Percentiles rank a stretch among this genome's conserved stretches.
These are phyloP conservation scores for Cylindroiulus punctatus DNA, from an alignment of 2,888 invertebrate genomes.

Conservation along the genomic window DNA sequence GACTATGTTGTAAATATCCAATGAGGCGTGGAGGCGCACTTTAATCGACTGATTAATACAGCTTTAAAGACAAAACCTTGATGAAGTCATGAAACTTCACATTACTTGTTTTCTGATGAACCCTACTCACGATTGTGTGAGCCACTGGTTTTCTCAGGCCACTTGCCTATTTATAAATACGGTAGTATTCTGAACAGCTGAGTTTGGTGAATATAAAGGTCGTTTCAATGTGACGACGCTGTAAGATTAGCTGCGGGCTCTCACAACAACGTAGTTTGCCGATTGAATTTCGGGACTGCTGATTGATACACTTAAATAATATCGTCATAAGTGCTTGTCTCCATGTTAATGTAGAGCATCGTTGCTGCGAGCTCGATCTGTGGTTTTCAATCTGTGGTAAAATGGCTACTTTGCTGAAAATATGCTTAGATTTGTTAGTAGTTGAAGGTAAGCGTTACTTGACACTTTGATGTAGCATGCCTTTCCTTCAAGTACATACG, in stretches of 20 bases:
- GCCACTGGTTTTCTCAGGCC: not conserved
- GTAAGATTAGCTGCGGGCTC: not conserved
- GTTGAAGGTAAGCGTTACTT: not conserved
- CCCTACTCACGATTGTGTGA: not conserved
- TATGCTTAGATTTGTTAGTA: not conserved
- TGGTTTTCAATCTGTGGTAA: not conserved
- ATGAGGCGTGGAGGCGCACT: too few species aligned
- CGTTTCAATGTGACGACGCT: not conserved
- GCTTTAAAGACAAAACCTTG: not conserved
- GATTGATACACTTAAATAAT: not conserved
- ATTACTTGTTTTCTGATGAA: not conserved
- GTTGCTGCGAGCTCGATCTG: not conserved
- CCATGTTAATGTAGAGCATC: not conserved
- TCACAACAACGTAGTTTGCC: not conserved
- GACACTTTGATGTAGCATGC: not conserved
- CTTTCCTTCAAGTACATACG: too few species aligned
- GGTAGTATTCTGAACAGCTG: not conserved
- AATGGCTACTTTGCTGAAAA: not conserved
- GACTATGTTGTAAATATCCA: too few species aligned
- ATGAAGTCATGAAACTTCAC: not conserved
- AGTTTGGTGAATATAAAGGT: conserved; percentile 5
- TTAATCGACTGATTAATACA: too few species aligned
- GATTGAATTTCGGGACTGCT: not conserved
- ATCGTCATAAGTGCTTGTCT: not conserved
- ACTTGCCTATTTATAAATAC: conserved; percentile 7